These are phyloP conservation scores for Drosophila pseudoobscura DNA, from an alignment of 1,140 invertebrate genomes.

Conservation along the genomic window DNA sequence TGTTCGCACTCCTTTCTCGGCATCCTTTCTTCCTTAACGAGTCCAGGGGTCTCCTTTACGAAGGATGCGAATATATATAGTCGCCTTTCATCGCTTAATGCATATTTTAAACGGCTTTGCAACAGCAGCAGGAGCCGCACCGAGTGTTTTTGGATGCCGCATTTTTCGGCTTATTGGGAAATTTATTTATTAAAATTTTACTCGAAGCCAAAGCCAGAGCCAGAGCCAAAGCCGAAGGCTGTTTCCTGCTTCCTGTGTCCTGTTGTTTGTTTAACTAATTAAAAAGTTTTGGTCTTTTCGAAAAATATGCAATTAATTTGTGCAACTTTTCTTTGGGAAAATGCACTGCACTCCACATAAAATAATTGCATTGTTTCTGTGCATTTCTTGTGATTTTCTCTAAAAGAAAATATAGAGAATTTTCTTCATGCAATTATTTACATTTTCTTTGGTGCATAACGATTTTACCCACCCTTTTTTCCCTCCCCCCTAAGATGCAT, in stretches of 20 bases:
- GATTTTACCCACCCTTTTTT: conserved; percentile 11
- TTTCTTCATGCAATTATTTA: conserved; percentile 56
- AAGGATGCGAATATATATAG: too few relatives aligned
- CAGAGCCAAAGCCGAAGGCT: conserved; percentile 17
- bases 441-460: conserved; percentile 35
- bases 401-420: conserved; percentile 21
- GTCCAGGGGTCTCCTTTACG: too few relatives aligned
- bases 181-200: conserved; percentile 79
- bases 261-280: conserved; percentile 70
- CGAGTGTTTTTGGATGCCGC: conserved; percentile 21
- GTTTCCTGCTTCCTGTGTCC: conserved; percentile 16
- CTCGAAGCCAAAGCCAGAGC: conserved; percentile 14
- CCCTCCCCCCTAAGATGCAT: conserved; percentile 5
- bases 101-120: conserved; percentile 71
- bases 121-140: background rate
- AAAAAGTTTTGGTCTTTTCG: conserved; percentile 62
- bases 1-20: conserved; percentile 25
- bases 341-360: conserved; percentile 35
- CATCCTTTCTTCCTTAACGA: conserved; percentile 16
- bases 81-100: conserved; percentile 65
- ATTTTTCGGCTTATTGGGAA: conserved; percentile 76
- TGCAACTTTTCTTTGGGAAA: conserved; percentile 34
- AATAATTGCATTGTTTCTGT: conserved; percentile 73
- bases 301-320: conserved; percentile 75
- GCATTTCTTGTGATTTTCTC: conserved; percentile 37